Percentiles rank a stretch among this genome's conserved stretches.
Conservation (phyloP, 2,888 invertebrate genomes). For the Bhutanitis thaidina region DNA sequence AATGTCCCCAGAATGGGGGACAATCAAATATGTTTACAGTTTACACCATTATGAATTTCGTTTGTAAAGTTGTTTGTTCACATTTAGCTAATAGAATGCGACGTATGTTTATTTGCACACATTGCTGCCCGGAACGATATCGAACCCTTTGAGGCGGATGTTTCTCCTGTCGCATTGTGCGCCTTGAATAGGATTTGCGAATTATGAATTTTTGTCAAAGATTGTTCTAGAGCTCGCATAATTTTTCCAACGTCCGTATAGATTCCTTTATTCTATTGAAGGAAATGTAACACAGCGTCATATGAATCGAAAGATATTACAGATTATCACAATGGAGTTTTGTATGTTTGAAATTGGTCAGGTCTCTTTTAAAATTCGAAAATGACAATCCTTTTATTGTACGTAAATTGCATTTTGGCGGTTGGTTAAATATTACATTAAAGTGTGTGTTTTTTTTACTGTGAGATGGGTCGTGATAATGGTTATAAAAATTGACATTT, state of each 20-base stretch:
- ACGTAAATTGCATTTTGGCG: constrained; percentile 2
- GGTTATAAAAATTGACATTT: no score
- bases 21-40: constrained; percentile 60
- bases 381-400: constrained; percentile 26
- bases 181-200: constrained; percentile 38
- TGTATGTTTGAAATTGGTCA: constrained; percentile 7
- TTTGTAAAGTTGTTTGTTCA: constrained; percentile 65
- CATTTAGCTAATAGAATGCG: constrained; percentile 60
- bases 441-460: no score
- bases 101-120: constrained; percentile 58
- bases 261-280: background rate
- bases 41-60: constrained; percentile 41
- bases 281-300: background rate
- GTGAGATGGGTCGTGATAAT: no score
- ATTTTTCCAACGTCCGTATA: background rate
- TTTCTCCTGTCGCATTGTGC: constrained; percentile 57
- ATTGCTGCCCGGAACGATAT: constrained; percentile 43
- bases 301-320: constrained; percentile 1
- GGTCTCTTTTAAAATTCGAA: constrained; percentile 27
- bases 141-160: constrained; percentile 58
- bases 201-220: constrained; percentile 23
- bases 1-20: constrained; percentile 36
- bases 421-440: background rate
- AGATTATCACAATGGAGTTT: constrained; percentile 5
- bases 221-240: constrained; percentile 4